Evolutionary conservation across 2,113 vertebrate genomes (phyloP).

Genomic region (Crocuta crocuta): DNA sequence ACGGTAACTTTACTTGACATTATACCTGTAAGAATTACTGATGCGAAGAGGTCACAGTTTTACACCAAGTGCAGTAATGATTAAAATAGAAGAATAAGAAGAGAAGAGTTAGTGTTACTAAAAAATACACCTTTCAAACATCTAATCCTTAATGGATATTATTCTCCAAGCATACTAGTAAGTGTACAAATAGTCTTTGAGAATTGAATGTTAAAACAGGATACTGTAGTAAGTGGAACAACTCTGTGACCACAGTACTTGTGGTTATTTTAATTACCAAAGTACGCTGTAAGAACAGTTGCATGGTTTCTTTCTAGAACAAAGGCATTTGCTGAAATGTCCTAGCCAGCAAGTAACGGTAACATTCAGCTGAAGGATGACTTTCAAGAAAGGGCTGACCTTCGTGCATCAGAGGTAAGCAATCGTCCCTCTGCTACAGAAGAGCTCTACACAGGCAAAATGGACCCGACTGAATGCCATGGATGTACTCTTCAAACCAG

Average conservation of each 20-base stretch:
- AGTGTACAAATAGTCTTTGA: slow-evolving; percentile 21
- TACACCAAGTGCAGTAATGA: slow-evolving; percentile 52
- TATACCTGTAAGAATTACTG: slow-evolving; percentile 57
- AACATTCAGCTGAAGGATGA: background rate
- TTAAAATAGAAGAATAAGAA: slow-evolving; percentile 63
- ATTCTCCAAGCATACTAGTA: background rate
- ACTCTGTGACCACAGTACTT: slow-evolving; percentile 18
- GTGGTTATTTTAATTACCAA: slow-evolving; percentile 67
- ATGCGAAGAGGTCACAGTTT: slow-evolving; percentile 30
- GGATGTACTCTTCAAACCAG: background rate
- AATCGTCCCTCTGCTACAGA: background rate
- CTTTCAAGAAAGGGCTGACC: background rate
- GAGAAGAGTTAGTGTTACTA: slow-evolving; percentile 19
- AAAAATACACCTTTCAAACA: background rate
- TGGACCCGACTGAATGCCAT: background rate
- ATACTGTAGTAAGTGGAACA: slow-evolving; percentile 30
- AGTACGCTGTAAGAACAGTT: slow-evolving; percentile 48
- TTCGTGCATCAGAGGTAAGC: background rate
- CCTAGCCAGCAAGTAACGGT: background rate
- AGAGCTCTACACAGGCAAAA: background rate
- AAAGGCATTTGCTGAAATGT: slow-evolving; percentile 33
- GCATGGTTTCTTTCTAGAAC: slow-evolving; percentile 35
- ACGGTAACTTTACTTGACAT: slow-evolving; percentile 61
- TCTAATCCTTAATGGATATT: slow-evolving; percentile 8
- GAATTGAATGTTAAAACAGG: slow-evolving; percentile 25